Evolutionary conservation across 2,113 vertebrate genomes (phyloP).

Genomic region (Melanerpes aurifrons): DNA sequence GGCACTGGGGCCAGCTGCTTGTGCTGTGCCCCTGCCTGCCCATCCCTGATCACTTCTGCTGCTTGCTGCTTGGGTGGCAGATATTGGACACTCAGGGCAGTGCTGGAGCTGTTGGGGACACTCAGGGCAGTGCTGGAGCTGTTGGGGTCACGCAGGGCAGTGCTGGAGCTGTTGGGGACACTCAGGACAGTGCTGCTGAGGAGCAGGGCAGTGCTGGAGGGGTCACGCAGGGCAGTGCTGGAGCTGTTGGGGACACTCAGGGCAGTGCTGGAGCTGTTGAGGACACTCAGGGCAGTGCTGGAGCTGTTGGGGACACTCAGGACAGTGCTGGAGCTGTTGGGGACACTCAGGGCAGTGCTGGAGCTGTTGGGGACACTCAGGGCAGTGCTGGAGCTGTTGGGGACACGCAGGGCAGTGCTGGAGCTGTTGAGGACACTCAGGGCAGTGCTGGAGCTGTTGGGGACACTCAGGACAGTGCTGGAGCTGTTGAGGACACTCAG

Average conservation of each 20-base stretch:
- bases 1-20: background rate
- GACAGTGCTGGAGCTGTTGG: background rate
- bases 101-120: fast-evolving
- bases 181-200: background rate
- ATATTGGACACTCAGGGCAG: background rate
- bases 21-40: background rate
- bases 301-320: background rate
- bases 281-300: background rate
- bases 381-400: too few relatives aligned
- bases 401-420: background rate
- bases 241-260: background rate
- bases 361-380: background rate
- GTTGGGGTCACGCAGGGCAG: background rate
- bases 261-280: background rate
- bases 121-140: background rate
- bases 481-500: background rate
- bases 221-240: background rate
- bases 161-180: background rate
- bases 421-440: too few relatives aligned
- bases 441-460: background rate
- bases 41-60: background rate
- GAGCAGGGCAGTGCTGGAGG: background rate
- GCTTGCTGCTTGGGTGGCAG: fast-evolving
- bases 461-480: background rate
- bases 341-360: background rate